Evolutionary conservation across 92 coral and sea anemone species (phyloP), one percentile per base, ranked within the genome.

Genomic region (Heliopora coerulea): DNA sequence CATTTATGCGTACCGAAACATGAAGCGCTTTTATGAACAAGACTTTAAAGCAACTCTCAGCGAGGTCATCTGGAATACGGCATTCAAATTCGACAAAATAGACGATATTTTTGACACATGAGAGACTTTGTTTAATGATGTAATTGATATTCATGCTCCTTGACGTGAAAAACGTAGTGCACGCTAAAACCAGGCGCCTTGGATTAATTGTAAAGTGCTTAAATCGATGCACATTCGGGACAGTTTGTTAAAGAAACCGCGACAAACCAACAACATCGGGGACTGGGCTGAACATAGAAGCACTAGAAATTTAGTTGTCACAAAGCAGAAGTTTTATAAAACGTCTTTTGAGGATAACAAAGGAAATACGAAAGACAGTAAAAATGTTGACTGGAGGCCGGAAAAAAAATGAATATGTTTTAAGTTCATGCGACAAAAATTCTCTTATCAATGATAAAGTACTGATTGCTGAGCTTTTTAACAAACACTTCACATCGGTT

Each of bases 401-500:
- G 0, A 67, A 44, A 12, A 13, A 39, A 7, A 2, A 20, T 34
- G 23, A 15, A 31, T 62, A 9, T 37, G 5, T 37, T 12, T 4
- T 12, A 37, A 37, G 42, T 37, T 12, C 12, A 37, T 37, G 5
- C 12, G 42, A 37, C 42, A 12, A 12, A 12, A 37, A 37, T 37
- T 37, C 42, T 37, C 6, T 37, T 37, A 37, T 37, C 12, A 12
- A 37, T 28, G 28, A 5, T 40, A 27, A 8, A 23, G 3, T 15
- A 21, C 63, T 73, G 75, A 61, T 56, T 27, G 70, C 86, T 23
- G 72, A 75, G n/a, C 66, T 32, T 17, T 78, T 69, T 33, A 83
- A 83, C 78, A 7, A 30, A 25, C 68, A 78, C 48, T 79, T 84
- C 25, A 42, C 73, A 40, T 48, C 88, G 19, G 54, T 83, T 63